Percentiles rank a stretch among this genome's conserved stretches.
Conservation (phyloP, 2,113 vertebrate genomes). For the Rhagologus leucostigma region DNA sequence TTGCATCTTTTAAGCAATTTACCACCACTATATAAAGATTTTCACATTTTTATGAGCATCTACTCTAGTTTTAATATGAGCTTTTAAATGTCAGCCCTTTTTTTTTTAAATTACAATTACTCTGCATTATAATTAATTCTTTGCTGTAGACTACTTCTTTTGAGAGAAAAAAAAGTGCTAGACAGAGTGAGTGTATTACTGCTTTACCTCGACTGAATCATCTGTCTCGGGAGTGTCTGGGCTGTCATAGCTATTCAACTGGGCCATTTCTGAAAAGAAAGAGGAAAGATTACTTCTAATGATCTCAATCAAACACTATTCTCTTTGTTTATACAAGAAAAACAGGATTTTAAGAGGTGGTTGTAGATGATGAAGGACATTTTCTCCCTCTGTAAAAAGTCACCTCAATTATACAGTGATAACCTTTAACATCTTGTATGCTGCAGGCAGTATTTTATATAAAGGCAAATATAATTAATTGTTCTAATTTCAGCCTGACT, state of each 20-base stretch:
- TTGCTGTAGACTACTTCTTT: constrained; percentile 27
- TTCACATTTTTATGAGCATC: neutral
- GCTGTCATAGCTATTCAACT: constrained; percentile 94
- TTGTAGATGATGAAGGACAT: neutral
- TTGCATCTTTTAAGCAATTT: neutral
- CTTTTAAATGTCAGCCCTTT: constrained; percentile 25
- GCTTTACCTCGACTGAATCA: constrained; percentile 86
- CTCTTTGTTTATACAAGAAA: constrained; percentile 50
- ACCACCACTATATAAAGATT: neutral
- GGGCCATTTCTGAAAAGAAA: constrained; percentile 89
- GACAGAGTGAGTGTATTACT: constrained; percentile 36
- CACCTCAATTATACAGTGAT: neutral
- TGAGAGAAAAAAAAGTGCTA: neutral
- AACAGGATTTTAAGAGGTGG: constrained; percentile 17
- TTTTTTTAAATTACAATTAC: constrained; percentile 3
- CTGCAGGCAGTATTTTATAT: neutral
- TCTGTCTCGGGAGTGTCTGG: constrained; percentile 93
- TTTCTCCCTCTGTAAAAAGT: neutral
- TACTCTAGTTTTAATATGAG: neutral
- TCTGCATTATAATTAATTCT: constrained; percentile 43
- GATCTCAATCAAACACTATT: constrained; percentile 51
- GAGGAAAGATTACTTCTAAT: constrained; percentile 51
- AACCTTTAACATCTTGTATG: constrained; percentile 4
- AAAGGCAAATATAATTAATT: neutral
- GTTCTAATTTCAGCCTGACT: neutral